Conservation (phyloP, 2,113 vertebrate genomes). For the Bufo gargarizans region DNA sequence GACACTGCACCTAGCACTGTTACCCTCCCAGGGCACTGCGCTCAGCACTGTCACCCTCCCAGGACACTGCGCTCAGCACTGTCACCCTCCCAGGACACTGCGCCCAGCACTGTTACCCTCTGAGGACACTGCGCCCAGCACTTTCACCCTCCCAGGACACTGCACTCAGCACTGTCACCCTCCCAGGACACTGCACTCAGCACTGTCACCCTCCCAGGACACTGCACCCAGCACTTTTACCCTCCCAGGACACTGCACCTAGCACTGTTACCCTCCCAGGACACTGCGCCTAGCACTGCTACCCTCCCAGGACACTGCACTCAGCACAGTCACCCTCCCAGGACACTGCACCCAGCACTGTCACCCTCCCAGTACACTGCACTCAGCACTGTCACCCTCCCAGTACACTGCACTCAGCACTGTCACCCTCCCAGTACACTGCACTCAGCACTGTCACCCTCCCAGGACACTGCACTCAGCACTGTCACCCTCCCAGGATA, state of each 20-base stretch:
- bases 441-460: not conserved
- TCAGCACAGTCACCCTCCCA: not conserved
- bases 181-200: not conserved
- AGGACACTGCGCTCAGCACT: not conserved
- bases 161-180: not conserved
- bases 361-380: not conserved
- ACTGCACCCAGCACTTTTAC: not conserved
- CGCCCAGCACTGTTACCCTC: too few species aligned
- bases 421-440: not conserved
- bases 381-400: not conserved
- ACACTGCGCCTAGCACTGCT: not conserved
- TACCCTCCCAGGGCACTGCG: not conserved
- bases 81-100: not conserved
- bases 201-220: slow-evolving; percentile 23
- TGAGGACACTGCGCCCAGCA: slow-evolving; percentile 8
- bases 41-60: not conserved
- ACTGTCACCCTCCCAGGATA: too few species aligned
- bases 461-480: not conserved
- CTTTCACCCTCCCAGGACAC: not conserved
- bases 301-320: not conserved
- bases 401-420: not conserved
- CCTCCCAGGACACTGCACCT: not conserved
- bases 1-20: not conserved
- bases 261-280: not conserved
- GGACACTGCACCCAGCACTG: not conserved